These are phyloP conservation scores for Agrilus mali DNA, from an alignment of 2,888 invertebrate species.

Conservation along the genomic window DNA sequence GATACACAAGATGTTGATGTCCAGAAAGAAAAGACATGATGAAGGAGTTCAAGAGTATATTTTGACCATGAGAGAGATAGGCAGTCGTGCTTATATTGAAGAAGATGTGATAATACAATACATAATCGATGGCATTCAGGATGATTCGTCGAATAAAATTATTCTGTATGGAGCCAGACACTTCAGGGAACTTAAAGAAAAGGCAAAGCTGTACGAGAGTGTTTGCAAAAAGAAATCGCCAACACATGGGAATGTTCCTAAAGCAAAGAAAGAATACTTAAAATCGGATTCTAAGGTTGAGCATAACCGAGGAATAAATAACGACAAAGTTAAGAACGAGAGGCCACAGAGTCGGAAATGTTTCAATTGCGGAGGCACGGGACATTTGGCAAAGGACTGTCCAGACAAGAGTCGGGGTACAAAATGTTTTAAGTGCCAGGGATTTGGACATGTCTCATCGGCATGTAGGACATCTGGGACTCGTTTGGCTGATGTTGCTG, in stretches of 20 bases:
- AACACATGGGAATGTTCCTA: too few relatives aligned
- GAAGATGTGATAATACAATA: slow-evolving; percentile 25
- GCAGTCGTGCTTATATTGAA: slow-evolving; percentile 23
- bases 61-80: slow-evolving; percentile 27
- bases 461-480: not conserved
- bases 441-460: slow-evolving; percentile 16
- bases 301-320: too few relatives aligned
- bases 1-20: slow-evolving; percentile 12
- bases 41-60: slow-evolving; percentile 28
- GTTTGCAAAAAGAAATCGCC: slow-evolving; percentile 6
- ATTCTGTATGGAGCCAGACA: slow-evolving; percentile 16
- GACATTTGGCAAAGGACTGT: slow-evolving; percentile 9
- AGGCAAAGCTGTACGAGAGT: slow-evolving; percentile 11
- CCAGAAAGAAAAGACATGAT: slow-evolving; percentile 20
- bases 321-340: too few relatives aligned
- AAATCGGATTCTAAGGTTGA: too few relatives aligned
- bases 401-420: slow-evolving; percentile 14
- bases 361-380: slow-evolving; percentile 10
- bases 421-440: slow-evolving; percentile 21
- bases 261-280: too few relatives aligned
- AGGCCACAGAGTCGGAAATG: slow-evolving; percentile 4
- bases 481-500: too few relatives aligned
- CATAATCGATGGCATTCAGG: slow-evolving; percentile 27
- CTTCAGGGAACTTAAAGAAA: slow-evolving; percentile 12
- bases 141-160: slow-evolving; percentile 14